phyloP scores from a whole-genome alignment of 2,113 vertebrate species.

The Aramus guarauna region DNA sequence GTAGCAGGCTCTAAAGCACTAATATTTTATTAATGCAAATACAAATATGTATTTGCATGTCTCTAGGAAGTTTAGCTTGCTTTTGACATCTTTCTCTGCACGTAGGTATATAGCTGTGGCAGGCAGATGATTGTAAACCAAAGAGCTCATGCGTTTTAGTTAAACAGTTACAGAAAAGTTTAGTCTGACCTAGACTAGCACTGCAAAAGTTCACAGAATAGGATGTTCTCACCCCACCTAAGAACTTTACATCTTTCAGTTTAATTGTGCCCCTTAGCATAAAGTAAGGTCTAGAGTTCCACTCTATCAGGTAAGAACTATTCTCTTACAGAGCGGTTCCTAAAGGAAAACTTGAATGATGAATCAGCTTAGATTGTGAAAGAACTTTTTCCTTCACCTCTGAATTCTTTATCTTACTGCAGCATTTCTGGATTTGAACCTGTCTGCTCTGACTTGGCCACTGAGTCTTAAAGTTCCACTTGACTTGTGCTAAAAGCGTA shows the following conservation, averaged over 20 bases:
- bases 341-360: not conserved
- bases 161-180: not conserved
- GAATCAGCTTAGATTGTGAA: not conserved
- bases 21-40: not conserved
- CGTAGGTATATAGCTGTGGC: not conserved
- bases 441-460: not conserved
- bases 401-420: constrained; percentile 9
- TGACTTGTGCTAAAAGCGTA: not conserved
- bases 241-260: not conserved
- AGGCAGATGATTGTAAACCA: not conserved
- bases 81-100: not conserved
- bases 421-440: constrained; percentile 15
- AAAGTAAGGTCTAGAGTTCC: not conserved
- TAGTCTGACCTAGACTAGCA: not conserved
- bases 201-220: not conserved
- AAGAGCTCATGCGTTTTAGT: not conserved
- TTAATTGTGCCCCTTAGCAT: not conserved
- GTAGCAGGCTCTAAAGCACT: not conserved
- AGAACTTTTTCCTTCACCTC: not conserved
- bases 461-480: constrained; percentile 6
- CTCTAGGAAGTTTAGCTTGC: not conserved
- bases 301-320: not conserved
- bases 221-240: not conserved
- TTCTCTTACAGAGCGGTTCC: not conserved
- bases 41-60: not conserved